Conservation (phyloP, 2,113 vertebrate species). For the Ptyas mucosa region DNA sequence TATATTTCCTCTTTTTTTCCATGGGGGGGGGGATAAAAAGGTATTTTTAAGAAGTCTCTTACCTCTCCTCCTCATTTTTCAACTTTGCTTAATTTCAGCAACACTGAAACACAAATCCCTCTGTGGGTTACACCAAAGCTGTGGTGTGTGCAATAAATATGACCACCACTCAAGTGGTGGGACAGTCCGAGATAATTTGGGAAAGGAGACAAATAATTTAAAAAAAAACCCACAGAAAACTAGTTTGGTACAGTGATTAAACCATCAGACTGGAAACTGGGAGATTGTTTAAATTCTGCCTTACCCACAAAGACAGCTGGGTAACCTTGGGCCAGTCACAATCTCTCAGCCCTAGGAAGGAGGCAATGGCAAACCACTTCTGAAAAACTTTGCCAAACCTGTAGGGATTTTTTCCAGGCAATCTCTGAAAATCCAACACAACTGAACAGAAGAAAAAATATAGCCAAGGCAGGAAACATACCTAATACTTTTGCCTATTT, state of each 20-base stretch:
- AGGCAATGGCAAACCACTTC: too few species aligned
- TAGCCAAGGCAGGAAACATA: too few species aligned
- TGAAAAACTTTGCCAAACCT: too few species aligned
- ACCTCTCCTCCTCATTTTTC: background rate
- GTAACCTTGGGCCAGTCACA: too few species aligned
- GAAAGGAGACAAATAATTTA: background rate
- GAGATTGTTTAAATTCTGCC: background rate
- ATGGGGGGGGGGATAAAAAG: background rate
- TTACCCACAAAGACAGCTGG: too few species aligned
- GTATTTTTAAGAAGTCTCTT: background rate
- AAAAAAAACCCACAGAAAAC: background rate
- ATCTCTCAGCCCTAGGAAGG: too few species aligned
- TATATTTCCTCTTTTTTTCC: background rate
- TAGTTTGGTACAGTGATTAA: background rate
- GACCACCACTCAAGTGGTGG: background rate
- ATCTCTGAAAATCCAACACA: too few species aligned
- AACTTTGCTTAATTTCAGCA: background rate
- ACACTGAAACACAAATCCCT: background rate
- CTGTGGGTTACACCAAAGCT: background rate
- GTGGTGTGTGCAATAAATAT: background rate
- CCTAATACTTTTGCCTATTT: too few species aligned
- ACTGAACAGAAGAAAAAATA: too few species aligned
- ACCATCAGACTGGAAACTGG: background rate
- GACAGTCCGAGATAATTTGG: background rate
- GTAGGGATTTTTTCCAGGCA: too few species aligned